Evolutionary conservation across 2,888 invertebrate species (phyloP).

Genomic region (Dolomedes plantarius): DNA sequence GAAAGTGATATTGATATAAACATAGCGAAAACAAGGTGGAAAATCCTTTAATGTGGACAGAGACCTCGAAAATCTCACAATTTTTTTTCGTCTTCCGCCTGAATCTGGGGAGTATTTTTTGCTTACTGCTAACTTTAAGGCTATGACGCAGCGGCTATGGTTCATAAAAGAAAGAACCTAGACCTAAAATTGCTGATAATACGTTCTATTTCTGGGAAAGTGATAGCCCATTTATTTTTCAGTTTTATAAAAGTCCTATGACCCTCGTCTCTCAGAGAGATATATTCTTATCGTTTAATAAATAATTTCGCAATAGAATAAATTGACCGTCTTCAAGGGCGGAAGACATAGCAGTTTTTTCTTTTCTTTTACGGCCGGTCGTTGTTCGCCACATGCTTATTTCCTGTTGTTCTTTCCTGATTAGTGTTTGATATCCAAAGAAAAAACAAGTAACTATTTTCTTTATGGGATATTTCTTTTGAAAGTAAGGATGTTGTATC

Average conservation of each 20-base stretch:
- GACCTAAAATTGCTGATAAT: slow-evolving; percentile 8
- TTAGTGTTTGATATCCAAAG: too few species aligned
- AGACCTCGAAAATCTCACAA: not conserved
- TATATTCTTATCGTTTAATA: not conserved
- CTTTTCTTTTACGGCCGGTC: too few species aligned
- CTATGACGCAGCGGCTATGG: not conserved
- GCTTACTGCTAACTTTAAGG: not conserved
- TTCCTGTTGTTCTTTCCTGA: slow-evolving; percentile 4
- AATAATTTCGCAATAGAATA: not conserved
- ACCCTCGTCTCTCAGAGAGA: not conserved
- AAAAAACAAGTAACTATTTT: too few species aligned
- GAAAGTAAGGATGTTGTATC: too few species aligned
- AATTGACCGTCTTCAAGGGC: not conserved
- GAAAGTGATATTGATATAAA: not conserved
- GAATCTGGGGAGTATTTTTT: not conserved
- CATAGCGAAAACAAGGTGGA: not conserved
- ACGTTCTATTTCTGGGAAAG: not conserved
- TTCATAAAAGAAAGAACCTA: not conserved
- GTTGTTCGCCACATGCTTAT: not conserved
- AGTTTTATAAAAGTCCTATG: not conserved
- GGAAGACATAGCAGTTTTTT: too few species aligned
- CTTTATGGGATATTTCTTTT: too few species aligned
- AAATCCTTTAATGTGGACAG: not conserved
- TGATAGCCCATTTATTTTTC: not conserved
- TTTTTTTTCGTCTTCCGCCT: not conserved